Base-by-base conservation (phyloP, 2,797 vertebrate genomes). In the Brachyalestes nurse region DNA sequence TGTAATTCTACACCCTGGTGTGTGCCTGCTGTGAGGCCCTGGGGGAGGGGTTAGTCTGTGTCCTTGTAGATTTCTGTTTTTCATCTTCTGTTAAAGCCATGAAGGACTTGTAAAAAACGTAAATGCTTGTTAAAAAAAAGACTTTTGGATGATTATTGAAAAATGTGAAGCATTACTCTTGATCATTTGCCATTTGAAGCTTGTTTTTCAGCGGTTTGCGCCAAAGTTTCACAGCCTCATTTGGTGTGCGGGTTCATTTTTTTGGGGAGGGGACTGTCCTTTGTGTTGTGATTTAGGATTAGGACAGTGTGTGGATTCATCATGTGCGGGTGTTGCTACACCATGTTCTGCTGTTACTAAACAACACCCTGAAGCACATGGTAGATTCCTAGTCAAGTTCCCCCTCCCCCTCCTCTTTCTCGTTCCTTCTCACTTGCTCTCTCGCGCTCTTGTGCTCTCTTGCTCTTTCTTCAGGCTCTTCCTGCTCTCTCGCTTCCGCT, bases 271-370 rank as follows among this genome's bases (percentile, higher is more conserved):
- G 8, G 14, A 19, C 64, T 47, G 66, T 47, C 38, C 14, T 28
- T 25, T 72, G 42, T 47, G 2, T 57, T 57, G 51, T 40, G 19
- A 55, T 60, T 61, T 38, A 28, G 45, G 53, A 4, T 72, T 58
- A 5, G 19, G 12, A 34, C 16, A 17, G 8, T 45, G 62, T 65
- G 38, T 45, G 19, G 8, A 21, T 67, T 45, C 19, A 40, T 65
- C 69, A n/a, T 72, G 81, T 78, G 75, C 53, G 61, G 76, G 66
- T 82, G 76, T 78, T 78, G 81, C 76, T 78, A 82, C 81, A 82
- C 45, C 76, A 53, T 57, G 71, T 60, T 45, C 40, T 61, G 64
- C 23, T 82, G 76, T 78, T 62, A 65, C 71, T 61, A 40, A 61
- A 57, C 74, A 72, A 81, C 80, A 81, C 78, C 65, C 34, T 75